These are phyloP conservation scores for Atrina japonica DNA, from an alignment of 2,888 invertebrate genomes.

Conservation along the genomic window DNA sequence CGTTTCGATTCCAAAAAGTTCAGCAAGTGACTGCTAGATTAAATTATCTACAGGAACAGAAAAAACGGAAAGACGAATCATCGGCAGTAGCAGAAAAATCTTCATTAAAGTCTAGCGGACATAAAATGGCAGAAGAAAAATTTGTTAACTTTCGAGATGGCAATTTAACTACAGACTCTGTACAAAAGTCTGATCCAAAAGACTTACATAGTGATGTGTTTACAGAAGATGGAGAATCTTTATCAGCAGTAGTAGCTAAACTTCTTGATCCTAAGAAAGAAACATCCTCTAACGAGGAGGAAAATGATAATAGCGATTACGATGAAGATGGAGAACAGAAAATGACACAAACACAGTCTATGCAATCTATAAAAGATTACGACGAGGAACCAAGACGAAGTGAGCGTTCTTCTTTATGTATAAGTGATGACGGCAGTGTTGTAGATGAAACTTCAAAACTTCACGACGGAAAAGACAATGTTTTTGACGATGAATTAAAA, in stretches of 20 bases:
- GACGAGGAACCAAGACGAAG: conserved; percentile 36
- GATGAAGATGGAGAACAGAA: conserved; percentile 13
- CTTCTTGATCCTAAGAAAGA: conserved; percentile 31
- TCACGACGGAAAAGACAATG: conserved; percentile 1
- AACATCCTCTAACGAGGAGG: conserved; percentile 2
- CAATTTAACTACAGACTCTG: no score
- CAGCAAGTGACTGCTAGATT: conserved; percentile 44
- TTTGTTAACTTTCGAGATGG: no score
- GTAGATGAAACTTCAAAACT: conserved; percentile 19
- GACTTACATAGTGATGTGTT: no score
- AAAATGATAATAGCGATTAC: no score
- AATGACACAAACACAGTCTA: conserved; percentile 23
- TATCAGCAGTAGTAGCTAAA: conserved; percentile 32
- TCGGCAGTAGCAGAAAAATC: neutral
- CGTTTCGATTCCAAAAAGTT: conserved; percentile 34
- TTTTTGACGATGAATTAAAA: neutral
- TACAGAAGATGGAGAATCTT: conserved; percentile 23
- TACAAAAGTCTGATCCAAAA: neutral
- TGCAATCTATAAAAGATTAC: conserved; percentile 41
- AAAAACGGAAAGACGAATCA: conserved; percentile 6
- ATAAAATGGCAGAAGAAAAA: no score
- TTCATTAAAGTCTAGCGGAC: conserved; percentile 9
- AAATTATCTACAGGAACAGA: conserved; percentile 32
- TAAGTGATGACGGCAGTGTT: conserved; percentile 16
- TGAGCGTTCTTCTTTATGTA: conserved; percentile 29